Conservation (phyloP, 2,113 vertebrate genomes). For the Ondatra zibethicus region DNA sequence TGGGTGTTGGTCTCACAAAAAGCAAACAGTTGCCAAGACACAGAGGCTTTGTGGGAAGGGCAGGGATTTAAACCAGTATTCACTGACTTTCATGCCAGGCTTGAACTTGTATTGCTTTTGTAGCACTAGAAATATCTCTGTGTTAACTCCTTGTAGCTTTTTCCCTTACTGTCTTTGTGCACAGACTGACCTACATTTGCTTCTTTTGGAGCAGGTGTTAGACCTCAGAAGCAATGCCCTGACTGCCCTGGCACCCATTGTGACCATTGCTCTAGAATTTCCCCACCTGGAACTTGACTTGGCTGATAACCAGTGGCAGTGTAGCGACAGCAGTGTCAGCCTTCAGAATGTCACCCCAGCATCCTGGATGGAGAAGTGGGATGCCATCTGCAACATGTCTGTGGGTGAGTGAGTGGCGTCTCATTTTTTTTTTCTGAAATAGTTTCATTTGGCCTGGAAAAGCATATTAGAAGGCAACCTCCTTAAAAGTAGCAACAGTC, state of each 20-base stretch:
- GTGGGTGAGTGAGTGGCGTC: slow-evolving; percentile 76
- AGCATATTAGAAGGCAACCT: slow-evolving; percentile 64
- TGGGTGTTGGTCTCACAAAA: not conserved
- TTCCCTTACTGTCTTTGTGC: not conserved
- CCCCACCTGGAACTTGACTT: slow-evolving; percentile 85
- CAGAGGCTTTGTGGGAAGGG: not conserved
- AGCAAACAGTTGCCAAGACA: not conserved
- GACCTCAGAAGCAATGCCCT: slow-evolving; percentile 91
- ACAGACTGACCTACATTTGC: not conserved
- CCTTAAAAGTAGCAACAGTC: not conserved
- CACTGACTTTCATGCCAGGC: not conserved
- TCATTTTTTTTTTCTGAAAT: slow-evolving; percentile 82
- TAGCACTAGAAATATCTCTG: not conserved
- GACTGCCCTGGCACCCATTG: slow-evolving; percentile 84
- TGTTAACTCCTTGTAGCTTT: not conserved
- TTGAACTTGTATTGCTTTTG: not conserved
- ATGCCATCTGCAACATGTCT: slow-evolving; percentile 83
- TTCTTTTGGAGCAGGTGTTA: slow-evolving; percentile 85
- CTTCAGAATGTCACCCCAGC: slow-evolving; percentile 85
- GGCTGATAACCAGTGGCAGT: slow-evolving; percentile 86
- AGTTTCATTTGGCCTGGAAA: slow-evolving; percentile 83
- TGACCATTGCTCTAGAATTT: slow-evolving; percentile 83
- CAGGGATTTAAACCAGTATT: not conserved
- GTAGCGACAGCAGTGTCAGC: slow-evolving; percentile 84
- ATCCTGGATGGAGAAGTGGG: slow-evolving; percentile 82